Conservation (phyloP, 2,888 invertebrate species). For the Zele albiditarsus region DNA sequence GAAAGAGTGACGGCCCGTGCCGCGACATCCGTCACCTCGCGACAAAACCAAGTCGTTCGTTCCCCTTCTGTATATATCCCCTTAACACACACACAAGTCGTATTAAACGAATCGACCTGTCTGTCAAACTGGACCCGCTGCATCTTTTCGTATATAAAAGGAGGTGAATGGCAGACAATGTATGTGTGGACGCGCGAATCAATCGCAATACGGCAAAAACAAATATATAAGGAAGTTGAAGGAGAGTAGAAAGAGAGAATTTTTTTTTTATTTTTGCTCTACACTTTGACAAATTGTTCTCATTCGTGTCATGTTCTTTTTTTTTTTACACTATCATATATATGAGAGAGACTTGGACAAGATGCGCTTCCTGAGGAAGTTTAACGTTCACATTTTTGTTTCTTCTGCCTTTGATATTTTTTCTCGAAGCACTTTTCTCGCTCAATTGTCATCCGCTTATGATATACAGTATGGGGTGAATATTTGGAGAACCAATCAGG, state of each 20-base stretch:
- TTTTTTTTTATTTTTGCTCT: conserved; percentile 2
- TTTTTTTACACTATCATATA: neutral
- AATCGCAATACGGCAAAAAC: neutral
- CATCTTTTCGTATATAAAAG: conserved; percentile 28
- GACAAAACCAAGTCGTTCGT: conserved; percentile 52
- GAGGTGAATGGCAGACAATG: conserved; percentile 15
- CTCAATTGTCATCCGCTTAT: too few relatives aligned
- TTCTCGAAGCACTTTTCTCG: too few relatives aligned
- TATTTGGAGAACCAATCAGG: too few relatives aligned
- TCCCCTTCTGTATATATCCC: neutral
- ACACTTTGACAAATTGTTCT: conserved; percentile 17
- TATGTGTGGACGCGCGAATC: conserved; percentile 30
- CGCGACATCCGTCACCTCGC: conserved; percentile 57
- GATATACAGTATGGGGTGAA: too few relatives aligned
- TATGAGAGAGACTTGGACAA: neutral
- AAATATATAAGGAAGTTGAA: conserved; percentile 10
- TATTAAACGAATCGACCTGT: conserved; percentile 55
- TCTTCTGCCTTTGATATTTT: too few relatives aligned
- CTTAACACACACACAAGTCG: conserved; percentile 18
- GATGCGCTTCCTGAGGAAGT: too few relatives aligned
- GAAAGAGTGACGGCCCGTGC: conserved; percentile 59
- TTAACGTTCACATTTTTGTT: too few relatives aligned
- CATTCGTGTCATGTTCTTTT: neutral
- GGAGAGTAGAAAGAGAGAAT: conserved; percentile 3
- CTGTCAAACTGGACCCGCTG: conserved; percentile 50